phyloP scores from a whole-genome alignment of 2,797 vertebrate genomes.

The Ptychobarbus kaznakovi region DNA sequence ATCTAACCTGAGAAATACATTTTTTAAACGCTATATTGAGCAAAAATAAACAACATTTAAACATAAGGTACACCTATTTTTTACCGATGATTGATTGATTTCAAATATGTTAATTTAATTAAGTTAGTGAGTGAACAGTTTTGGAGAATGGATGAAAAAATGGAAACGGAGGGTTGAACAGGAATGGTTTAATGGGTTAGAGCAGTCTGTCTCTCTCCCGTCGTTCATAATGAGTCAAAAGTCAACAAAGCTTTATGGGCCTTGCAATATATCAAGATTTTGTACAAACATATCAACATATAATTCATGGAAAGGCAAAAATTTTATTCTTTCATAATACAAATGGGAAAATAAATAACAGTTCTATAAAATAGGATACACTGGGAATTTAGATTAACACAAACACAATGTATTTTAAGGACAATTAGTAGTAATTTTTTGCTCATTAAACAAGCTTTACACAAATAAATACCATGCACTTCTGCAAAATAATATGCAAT shows the following conservation, averaged over 20 bases:
- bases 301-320: too few species aligned
- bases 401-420: background rate
- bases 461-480: background rate
- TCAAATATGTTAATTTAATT: too few species aligned
- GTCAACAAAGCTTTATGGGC: conserved; percentile 14
- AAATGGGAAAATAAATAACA: background rate
- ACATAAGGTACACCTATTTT: too few species aligned
- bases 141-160: too few species aligned
- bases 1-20: too few species aligned
- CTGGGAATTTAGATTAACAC: background rate
- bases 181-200: background rate
- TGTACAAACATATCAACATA: background rate
- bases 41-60: too few species aligned
- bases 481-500: background rate
- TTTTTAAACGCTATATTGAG: too few species aligned
- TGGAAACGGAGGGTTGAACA: too few species aligned
- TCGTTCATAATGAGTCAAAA: background rate
- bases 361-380: background rate
- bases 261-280: background rate
- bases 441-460: background rate
- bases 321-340: background rate
- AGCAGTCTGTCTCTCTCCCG: background rate
- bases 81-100: too few species aligned
- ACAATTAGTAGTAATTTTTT: too few species aligned
- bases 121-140: too few species aligned